Conservation (phyloP, 2,888 invertebrate species). For the Melipona beecheii region DNA sequence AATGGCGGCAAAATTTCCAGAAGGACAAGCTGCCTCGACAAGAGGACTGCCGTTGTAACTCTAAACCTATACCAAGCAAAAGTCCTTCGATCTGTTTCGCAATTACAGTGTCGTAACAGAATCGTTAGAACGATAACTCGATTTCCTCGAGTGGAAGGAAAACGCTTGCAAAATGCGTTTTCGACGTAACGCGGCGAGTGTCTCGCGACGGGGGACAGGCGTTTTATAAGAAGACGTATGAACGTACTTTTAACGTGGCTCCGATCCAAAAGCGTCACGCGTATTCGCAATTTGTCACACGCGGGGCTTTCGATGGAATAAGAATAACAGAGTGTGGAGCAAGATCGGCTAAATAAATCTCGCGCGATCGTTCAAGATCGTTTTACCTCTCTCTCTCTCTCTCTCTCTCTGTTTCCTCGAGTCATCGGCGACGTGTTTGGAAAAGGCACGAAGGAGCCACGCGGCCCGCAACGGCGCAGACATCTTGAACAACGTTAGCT, state of each 20-base stretch:
- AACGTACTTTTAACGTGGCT: conserved; percentile 10
- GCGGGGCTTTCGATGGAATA: neutral
- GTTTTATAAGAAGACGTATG: neutral
- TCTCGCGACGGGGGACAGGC: neutral
- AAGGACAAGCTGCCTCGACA: too few species aligned
- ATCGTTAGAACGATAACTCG: neutral
- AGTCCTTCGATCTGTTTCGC: neutral
- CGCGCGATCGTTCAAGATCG: neutral
- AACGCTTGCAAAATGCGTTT: neutral
- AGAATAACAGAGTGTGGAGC: conserved; percentile 1
- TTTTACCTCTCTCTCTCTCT: neutral
- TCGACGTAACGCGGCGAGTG: neutral
- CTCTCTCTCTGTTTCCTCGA: neutral
- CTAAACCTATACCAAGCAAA: too few species aligned
- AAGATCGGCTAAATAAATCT: conserved; percentile 4
- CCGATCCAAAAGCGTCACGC: conserved; percentile 5
- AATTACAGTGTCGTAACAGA: neutral
- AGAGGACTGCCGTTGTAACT: too few species aligned
- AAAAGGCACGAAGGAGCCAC: neutral
- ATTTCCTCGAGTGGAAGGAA: neutral
- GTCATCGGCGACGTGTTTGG: neutral
- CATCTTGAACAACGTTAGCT: neutral
- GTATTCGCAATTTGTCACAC: conserved; percentile 23
- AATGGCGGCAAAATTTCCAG: too few species aligned
- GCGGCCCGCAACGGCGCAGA: neutral